Evolutionary conservation across 2,797 vertebrate genomes (phyloP), one percentile per base, ranked within the genome.

Genomic region (Arremon brunneinucha): DNA sequence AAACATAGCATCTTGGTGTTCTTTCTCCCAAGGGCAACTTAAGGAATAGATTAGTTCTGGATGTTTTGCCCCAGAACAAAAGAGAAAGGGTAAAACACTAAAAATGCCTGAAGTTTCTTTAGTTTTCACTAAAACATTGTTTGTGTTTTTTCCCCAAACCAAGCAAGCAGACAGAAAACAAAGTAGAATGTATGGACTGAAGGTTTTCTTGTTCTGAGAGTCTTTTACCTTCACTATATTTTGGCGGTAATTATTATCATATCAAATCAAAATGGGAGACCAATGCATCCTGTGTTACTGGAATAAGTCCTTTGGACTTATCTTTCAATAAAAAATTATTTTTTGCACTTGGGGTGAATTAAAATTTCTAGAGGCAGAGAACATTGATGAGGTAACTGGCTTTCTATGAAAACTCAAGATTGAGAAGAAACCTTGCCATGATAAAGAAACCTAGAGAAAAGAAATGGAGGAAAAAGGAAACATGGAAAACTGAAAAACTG

Each of bases 331-430:
- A 70, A 78, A 87, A 87, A 63, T 59, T 83, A 44, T 89, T 92
- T 93, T 67, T 34, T 93, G 26, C 70, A 37, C 35, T 92, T 44
- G 34, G 24, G 37, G 69, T 94, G 78, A 95, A 95, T 96, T 96
- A n/a, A 96, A 83, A 95, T 95, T 95, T 97, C 90, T 91, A 71
- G 75, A 89, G 69, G 49, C 67, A 83, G 81, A 90, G 83, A 75
- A 67, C 57, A 83, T 57, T 65, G 86, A 77, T 2, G 5, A 82
- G 60, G n/a, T 94, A 95, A 90, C 85, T 79, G 17, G 6, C 65
- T 96, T 97, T 87, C 86, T 87, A 64, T 65, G 90, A 92, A 83
- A 95, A 37, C 35, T 85, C 37, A 84, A 55, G 34, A 81, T 14
- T n/a, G 84, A 80, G 79, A 97, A 96, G 91, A 95, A 85, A 39